Evolutionary conservation across 2,113 vertebrate species (phyloP), one percentile per base, ranked within the genome.

Genomic region (Phrynocephalus versicolor): DNA sequence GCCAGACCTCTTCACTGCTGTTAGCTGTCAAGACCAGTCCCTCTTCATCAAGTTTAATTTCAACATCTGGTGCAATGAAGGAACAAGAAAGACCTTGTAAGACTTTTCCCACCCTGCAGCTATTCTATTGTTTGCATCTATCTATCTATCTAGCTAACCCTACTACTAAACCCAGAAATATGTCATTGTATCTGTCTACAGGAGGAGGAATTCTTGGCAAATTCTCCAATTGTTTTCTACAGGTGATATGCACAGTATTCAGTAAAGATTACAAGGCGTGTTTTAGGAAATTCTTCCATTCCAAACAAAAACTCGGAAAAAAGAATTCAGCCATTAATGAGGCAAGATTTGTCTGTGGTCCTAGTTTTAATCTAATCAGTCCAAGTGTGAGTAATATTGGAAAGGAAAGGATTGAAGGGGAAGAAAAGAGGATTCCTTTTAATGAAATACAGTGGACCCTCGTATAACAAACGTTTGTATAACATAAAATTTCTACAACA

Each of bases 41-140:
- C 35, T 97, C 97, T 94, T 97, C 96, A 76, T 99, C 97, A 79
- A 99, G 92, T 92, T 98, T 99, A 91, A 99, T 97, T 92, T 98
- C 98, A 88, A 98, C 96, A 94, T 99, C 98, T 99, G 87, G 51
- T 72, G 74, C 37, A 88, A 83, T 87, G 83, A 71, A 89, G n/a
- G 33, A 62, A 67, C 18, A 67, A 69, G 51, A 91, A 90, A 89
- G 62, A 83, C n/a, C n/a, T 79, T 88, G 55, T n/a, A 0, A 70
- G 72, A 27, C 0, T 83, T 83, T 69, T 14, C 30, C 35, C 58
- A n/a, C 72, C 55, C 84, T 75, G 39, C n/a, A 86, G 14, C 45
- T 14, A 19, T 77, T 41, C 51, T 67, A 35, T 41, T 85, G 58
- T 76, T 25, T 51, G 45, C 45, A 51, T 10, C 45, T 51, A n/a